Evolutionary conservation across 2,888 invertebrate genomes (phyloP).

Genomic region (Gandaritis pyraliata): DNA sequence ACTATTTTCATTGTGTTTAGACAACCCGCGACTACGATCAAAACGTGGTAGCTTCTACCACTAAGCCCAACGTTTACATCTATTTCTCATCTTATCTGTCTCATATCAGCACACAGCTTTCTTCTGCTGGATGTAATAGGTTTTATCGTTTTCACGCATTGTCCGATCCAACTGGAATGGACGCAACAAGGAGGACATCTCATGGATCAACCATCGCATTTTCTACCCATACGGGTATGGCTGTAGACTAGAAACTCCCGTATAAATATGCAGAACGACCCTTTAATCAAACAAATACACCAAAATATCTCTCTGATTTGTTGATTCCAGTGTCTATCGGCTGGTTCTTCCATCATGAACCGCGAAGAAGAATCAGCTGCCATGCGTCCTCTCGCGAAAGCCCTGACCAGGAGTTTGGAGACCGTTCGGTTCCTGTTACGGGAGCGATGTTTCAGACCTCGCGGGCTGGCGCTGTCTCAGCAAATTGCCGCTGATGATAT

Average conservation of each 20-base stretch:
- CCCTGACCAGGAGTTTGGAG: conserved; percentile 97
- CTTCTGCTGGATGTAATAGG: too few relatives aligned
- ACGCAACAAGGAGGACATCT: not conserved
- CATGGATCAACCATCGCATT: too few relatives aligned
- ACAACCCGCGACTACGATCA: too few relatives aligned
- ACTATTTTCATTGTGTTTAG: too few relatives aligned
- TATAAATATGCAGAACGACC: too few relatives aligned
- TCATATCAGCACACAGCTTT: too few relatives aligned
- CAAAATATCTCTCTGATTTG: not conserved
- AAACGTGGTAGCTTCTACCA: too few relatives aligned
- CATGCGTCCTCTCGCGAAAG: conserved; percentile 98
- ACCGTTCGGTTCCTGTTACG: conserved; percentile 95
- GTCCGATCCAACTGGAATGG: not conserved
- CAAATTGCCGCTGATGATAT: conserved; percentile 85
- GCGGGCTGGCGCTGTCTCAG: conserved; percentile 79
- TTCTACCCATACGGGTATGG: too few relatives aligned
- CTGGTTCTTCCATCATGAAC: conserved; percentile 99
- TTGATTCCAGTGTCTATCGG: conserved; percentile 95
- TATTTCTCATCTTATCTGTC: too few relatives aligned
- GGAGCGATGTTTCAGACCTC: conserved; percentile 92
- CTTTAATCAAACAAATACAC: not conserved
- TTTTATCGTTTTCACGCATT: conserved; percentile 8
- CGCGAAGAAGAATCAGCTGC: conserved; percentile 97
- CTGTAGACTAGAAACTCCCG: too few relatives aligned
- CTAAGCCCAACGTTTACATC: too few relatives aligned